Evolutionary conservation across 2,888 invertebrate species (phyloP), one percentile per base, ranked within the genome.

Genomic region (Diabrotica balteata): DNA sequence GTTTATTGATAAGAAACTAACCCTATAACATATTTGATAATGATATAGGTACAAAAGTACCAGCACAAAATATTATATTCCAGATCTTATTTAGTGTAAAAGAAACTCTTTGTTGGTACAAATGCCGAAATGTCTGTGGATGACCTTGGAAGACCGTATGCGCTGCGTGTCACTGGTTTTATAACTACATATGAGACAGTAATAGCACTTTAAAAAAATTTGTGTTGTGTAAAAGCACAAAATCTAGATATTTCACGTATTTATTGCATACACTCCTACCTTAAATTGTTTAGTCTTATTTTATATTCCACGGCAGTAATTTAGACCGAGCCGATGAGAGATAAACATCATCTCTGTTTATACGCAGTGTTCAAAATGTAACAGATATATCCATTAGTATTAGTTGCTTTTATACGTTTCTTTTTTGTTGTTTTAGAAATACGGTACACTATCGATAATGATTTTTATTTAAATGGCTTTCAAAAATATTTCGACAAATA

Each of bases 211-310:
- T 64, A 58, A 64, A 51, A 55, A 53, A 59, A 58, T 17, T 63
- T 57, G 57, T 50, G 58, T 64, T 64, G 44, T 64, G 64, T 64
- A 58, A 58, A 64, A 64, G 51, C 52, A 59, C 64, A 58, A 59
- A 64, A 58, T 64, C 64, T 64, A 58, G 64, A 64, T 64, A 64
- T 64, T 64, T 64, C 64, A 64, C 59, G 22, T 64, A 46, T 64
- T 64, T 59, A 55, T 52, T 59, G 58, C 58, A 64, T 9, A 45
- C 64, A 64, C 64, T 64, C 58, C 64, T 59, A 64, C 64, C 51
- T 58, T 52, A 63, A 50, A 52, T 58, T 64, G 58, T 64, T 64
- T 10, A 64, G 44, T 52, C 64, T 64, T 44, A 63, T 63, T 63
- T 57, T 63, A 51, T 58, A 64, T 64, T 64, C 64, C 52, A 58